Base-by-base conservation (phyloP, 1,140 invertebrate species). In the Macrobrachium nipponense region DNA sequence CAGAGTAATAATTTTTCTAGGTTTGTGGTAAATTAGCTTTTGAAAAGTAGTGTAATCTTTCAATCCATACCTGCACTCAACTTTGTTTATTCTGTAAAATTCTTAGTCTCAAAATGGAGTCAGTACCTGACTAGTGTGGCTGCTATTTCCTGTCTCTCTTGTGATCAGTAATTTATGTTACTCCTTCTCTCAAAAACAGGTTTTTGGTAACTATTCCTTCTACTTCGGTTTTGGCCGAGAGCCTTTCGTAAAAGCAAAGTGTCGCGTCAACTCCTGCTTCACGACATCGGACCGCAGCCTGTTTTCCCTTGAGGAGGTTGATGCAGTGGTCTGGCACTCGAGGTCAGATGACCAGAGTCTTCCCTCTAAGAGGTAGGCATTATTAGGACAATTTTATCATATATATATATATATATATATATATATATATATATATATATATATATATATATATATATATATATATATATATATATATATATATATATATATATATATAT, bases 251-350 rank as follows among this genome's bases (percentile, higher is more conserved):
- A 44, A 64, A 15, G 20, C 51, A 8, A 27, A 43, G 7, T 81
- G 80, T 20, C 44, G 23, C 1, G 18, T 64, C 18, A 64, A 20
- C 6, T 23, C 60, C 14, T 81, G 80, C 58, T 62, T 36, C 58
- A 58, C 64, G 18, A 81, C 80, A 18, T 18, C 43, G 14, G 17
- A 70, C 58, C 59, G 80, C 10, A 27, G 3, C 11, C 20, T 62
- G 18, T 70, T 62, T 66, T 11, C 60, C 0, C 15, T 43, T 14
- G 62, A 68, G 17, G 18, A 81, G 8, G 17, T 72, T 60, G 80
- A 81, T 58, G 80, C 80, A 17, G 51, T 81, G 27, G 18, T 81
- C 43, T 81, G 66, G 44, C 80, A 81, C 62, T 14, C 62, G 6
- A 23, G 68, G 36, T 43, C 80, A 20, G 62, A 81, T 20, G 23